Percentiles rank a stretch among this genome's conserved stretches.
Evolutionary conservation across 1,140 invertebrate genomes (phyloP).

Genomic region (Pantala flavescens): DNA sequence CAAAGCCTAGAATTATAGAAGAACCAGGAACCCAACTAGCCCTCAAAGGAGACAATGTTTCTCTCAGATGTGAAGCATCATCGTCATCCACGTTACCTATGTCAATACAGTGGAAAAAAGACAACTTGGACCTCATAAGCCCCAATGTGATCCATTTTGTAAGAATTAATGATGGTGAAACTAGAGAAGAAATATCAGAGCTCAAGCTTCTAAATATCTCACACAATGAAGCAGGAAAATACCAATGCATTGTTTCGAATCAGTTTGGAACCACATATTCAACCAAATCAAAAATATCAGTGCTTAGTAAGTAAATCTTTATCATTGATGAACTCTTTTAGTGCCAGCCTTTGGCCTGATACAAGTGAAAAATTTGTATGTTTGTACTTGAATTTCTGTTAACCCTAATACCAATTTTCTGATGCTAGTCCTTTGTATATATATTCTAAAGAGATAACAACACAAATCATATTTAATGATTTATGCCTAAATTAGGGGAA

Average conservation of each 20-base stretch:
- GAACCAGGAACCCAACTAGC: slow-evolving; percentile 70
- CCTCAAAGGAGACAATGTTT: slow-evolving; percentile 73
- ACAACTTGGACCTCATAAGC: slow-evolving; percentile 59
- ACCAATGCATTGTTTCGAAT: slow-evolving; percentile 89
- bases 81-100: slow-evolving; percentile 50
- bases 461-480: too few species aligned
- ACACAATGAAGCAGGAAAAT: slow-evolving; percentile 68
- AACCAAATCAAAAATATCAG: slow-evolving; percentile 69
- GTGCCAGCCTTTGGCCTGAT: too few species aligned
- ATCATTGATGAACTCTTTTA: too few species aligned
- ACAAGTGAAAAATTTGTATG: too few species aligned
- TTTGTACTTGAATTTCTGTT: too few species aligned
- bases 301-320: slow-evolving; percentile 51
- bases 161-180: slow-evolving; percentile 24
- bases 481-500: too few species aligned
- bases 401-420: too few species aligned
- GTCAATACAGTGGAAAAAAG: slow-evolving; percentile 78
- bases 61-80: slow-evolving; percentile 66
- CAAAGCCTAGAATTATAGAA: slow-evolving; percentile 72
- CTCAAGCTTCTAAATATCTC: slow-evolving; percentile 61
- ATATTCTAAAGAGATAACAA: too few species aligned
- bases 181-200: slow-evolving; percentile 42
- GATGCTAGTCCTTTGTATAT: too few species aligned
- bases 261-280: slow-evolving; percentile 84
- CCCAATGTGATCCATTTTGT: slow-evolving; percentile 27